These are phyloP conservation scores for Drosophila mayaguana DNA, from an alignment of 2,888 invertebrate species.

Conservation along the genomic window DNA sequence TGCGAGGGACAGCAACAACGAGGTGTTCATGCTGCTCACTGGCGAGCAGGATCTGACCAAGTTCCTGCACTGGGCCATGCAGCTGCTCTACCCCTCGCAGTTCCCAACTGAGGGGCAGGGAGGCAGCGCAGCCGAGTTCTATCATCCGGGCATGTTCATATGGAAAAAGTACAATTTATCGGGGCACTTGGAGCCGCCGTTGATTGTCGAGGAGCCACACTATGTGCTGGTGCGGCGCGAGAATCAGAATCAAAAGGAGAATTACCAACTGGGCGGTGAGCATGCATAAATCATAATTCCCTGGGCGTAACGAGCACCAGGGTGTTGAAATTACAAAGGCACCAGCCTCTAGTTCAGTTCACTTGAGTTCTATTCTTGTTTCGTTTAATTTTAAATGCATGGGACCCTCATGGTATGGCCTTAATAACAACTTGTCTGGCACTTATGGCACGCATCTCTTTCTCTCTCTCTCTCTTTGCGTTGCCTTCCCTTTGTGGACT, in stretches of 20 bases:
- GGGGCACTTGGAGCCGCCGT: constrained; percentile 81
- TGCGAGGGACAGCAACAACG: constrained; percentile 57
- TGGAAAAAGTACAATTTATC: constrained; percentile 83
- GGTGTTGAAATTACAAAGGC: constrained; percentile 53
- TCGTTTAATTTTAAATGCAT: constrained; percentile 59
- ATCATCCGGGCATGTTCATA: constrained; percentile 78
- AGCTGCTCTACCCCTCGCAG: constrained; percentile 74
- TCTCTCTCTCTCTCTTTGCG: neutral
- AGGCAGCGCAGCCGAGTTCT: constrained; percentile 64
- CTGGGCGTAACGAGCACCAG: constrained; percentile 44
- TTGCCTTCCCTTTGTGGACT: neutral
- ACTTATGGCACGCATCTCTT: constrained; percentile 11
- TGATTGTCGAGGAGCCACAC: constrained; percentile 83
- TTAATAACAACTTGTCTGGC: constrained; percentile 30
- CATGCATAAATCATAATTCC: constrained; percentile 52
- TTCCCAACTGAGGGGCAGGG: constrained; percentile 33
- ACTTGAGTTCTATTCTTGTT: constrained; percentile 20
- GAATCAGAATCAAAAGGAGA: constrained; percentile 53
- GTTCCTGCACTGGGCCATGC: constrained; percentile 83
- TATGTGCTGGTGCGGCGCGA: constrained; percentile 82
- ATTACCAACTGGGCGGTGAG: constrained; percentile 67
- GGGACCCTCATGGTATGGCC: constrained; percentile 40
- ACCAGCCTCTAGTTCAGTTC: constrained; percentile 23
- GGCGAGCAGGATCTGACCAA: constrained; percentile 81
- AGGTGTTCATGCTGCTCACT: constrained; percentile 77